Conservation (phyloP, 1,140 invertebrate genomes). For the Adoxophyes honmai region DNA sequence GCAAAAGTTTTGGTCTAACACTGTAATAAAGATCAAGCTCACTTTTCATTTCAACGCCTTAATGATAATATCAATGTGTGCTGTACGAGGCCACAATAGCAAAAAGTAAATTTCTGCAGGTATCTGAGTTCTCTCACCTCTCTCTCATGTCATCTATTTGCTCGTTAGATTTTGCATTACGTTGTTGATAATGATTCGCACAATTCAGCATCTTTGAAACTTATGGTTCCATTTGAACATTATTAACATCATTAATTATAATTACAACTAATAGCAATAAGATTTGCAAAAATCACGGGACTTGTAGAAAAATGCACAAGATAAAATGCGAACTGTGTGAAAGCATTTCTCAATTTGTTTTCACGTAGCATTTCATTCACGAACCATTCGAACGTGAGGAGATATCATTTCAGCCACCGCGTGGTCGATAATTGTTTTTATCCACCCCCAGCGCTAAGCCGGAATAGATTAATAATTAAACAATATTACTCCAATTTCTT, state of each 20-base stretch:
- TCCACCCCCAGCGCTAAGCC: slow-evolving; percentile 29
- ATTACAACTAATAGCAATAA: background rate
- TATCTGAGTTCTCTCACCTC: slow-evolving; percentile 48
- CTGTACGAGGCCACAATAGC: slow-evolving; percentile 28
- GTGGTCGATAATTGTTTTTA: slow-evolving; percentile 40
- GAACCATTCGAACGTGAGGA: slow-evolving; percentile 67
- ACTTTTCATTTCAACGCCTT: slow-evolving; percentile 53
- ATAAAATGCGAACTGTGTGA: slow-evolving; percentile 1
- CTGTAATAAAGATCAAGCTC: slow-evolving; percentile 41
- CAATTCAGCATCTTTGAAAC: background rate
- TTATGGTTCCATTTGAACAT: too few relatives aligned
- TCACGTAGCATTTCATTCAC: slow-evolving; percentile 43
- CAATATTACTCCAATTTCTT: slow-evolving; percentile 33
- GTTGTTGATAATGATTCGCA: slow-evolving; percentile 17
- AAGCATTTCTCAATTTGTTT: slow-evolving; percentile 36
- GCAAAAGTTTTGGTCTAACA: slow-evolving; percentile 32
- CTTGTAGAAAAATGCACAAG: slow-evolving; percentile 19
- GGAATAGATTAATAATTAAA: slow-evolving; percentile 45
- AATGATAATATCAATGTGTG: slow-evolving; percentile 45
- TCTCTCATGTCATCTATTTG: slow-evolving; percentile 26
- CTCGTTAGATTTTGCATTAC: slow-evolving; percentile 34
- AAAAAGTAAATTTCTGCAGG: slow-evolving; percentile 45
- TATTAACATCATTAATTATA: background rate
- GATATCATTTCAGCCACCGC: slow-evolving; percentile 34
- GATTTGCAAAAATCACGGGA: background rate